Base-by-base conservation (phyloP, 2,113 vertebrate species). In the Etheostoma cragini region DNA sequence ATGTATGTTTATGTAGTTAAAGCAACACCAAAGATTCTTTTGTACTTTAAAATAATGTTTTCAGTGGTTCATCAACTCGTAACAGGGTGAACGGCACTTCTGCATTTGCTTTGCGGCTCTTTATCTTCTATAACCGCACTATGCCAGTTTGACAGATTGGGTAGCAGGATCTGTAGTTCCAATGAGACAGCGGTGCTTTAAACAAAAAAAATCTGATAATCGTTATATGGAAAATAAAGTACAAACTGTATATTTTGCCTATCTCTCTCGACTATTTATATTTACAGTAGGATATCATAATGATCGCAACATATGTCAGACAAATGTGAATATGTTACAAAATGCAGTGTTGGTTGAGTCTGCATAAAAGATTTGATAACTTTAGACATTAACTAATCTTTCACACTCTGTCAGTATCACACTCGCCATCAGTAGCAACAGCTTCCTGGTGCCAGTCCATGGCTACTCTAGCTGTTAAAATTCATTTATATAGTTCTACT, bases 341-440 rank as follows among this genome's bases (percentile, higher is more conserved):
- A 56, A 71, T 64, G 16, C 22, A n/a, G 6, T 15, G 14, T 56
- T 8, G 5, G 8, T 75, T 33, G 0, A 5, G 16, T 67, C 38
- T 62, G 1, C 24, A 14, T 45, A 15, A 78, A 70, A 35, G 24
- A 38, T 76, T 33, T 72, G 33, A 69, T 16, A 45, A 22, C 52
- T 82, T 69, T 5, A 58, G 14, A 56, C 11, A 42, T 67, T 7
- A 38, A 35, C 11, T 17, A 30, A 33, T 58, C 2, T 63, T 58
- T 75, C 35, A 72, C 52, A 56, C 65, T 19, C 14, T 2, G 38
- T 38, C 38, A 38, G 38, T 38, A 38, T 38, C 38, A 38, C 38
- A 60, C 65, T 19, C 14, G 1, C 22, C 10, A 3, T 42, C 61
- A n/a, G 42, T 38, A 42, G 8, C 64, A 75, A 24, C 70, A 64